Evolutionary conservation across 2,113 vertebrate genomes (phyloP).

Genomic region (Typhlomys cinereus): DNA sequence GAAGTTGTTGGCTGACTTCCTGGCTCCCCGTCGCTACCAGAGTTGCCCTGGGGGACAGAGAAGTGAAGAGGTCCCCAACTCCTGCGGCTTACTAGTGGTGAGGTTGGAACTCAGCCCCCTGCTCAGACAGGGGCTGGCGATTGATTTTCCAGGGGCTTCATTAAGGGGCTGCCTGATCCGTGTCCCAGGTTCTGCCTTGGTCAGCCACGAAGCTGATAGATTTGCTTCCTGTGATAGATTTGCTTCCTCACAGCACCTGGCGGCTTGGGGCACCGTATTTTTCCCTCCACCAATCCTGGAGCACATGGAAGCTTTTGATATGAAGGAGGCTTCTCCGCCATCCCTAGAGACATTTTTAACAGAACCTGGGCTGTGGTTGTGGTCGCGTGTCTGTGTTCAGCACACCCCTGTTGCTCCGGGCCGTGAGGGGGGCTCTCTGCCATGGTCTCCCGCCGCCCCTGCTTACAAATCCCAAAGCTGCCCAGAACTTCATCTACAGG

Average conservation of each 20-base stretch:
- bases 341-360: not conserved
- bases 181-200: too few species aligned
- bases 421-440: not conserved
- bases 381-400: constrained; percentile 30
- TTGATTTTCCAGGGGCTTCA: not conserved
- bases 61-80: not conserved
- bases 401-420: not conserved
- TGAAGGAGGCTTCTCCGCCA: not conserved
- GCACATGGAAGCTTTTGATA: not conserved
- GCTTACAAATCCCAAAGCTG: not conserved
- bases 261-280: not conserved
- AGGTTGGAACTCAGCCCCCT: not conserved
- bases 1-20: constrained; percentile 56
- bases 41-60: not conserved
- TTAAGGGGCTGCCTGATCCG: not conserved
- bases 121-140: not conserved
- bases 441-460: not conserved
- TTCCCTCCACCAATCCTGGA: not conserved
- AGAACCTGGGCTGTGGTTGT: not conserved
- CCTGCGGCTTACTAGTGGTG: not conserved
- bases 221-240: not conserved
- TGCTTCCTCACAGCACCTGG: not conserved
- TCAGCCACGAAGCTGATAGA: too few species aligned
- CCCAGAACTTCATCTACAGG: not conserved
- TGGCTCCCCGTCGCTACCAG: not conserved